These are phyloP conservation scores for Tragulus kanchil DNA, from an alignment of 2,113 vertebrate genomes.

Conservation along the genomic window DNA sequence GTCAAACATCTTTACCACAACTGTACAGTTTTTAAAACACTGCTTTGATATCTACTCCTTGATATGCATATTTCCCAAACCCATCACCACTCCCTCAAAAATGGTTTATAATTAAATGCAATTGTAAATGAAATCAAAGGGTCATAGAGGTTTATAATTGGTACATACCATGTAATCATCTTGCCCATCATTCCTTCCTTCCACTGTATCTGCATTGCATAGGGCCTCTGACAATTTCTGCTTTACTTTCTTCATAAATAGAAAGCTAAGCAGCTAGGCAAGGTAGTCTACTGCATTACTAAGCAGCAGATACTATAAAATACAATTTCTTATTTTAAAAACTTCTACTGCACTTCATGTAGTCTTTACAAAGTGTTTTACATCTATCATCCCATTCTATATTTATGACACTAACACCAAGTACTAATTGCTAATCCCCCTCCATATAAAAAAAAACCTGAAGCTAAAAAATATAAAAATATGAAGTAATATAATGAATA, in stretches of 20 bases:
- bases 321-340: conserved; percentile 50
- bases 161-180: conserved; percentile 66
- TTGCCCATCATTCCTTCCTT: conserved; percentile 48
- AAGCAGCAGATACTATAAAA: conserved; percentile 21
- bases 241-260: conserved; percentile 47
- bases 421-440: background rate
- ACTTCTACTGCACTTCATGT: background rate
- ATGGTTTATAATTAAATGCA: conserved; percentile 59
- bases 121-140: conserved; percentile 70
- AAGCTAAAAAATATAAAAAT: conserved; percentile 32
- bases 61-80: conserved; percentile 50
- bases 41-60: conserved; percentile 52
- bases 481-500: conserved; percentile 33
- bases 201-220: conserved; percentile 20
- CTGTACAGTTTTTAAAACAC: conserved; percentile 41
- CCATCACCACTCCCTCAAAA: conserved; percentile 42
- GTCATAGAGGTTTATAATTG: conserved; percentile 44
- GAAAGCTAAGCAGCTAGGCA: conserved; percentile 18
- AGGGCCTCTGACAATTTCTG: conserved; percentile 23
- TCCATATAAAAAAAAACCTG: conserved; percentile 38
- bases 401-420: background rate
- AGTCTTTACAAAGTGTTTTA: background rate
- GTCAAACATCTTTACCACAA: conserved; percentile 55
- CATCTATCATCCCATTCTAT: background rate
- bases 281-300: conserved; percentile 33